Evolutionary conservation across 2,113 vertebrate species (phyloP).

Genomic region (Cynopterus brachyotis): DNA sequence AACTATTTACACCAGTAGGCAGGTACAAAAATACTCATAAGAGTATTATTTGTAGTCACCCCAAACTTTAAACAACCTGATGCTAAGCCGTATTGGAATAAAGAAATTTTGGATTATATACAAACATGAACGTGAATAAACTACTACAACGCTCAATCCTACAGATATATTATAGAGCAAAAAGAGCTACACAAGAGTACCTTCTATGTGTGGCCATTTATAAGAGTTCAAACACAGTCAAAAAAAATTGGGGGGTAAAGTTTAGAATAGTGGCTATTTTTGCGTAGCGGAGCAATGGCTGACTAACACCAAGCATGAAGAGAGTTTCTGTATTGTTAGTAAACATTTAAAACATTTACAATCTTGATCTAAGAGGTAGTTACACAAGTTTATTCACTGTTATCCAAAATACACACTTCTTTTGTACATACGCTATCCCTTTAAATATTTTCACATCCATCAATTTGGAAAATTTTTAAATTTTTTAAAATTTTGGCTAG

Average conservation of each 20-base stretch:
- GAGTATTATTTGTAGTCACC: not conserved
- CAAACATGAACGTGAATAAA: slow-evolving; percentile 25
- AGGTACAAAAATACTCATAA: not conserved
- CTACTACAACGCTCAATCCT: not conserved
- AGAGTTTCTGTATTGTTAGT: not conserved
- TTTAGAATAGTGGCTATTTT: not conserved
- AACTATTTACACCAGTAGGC: not conserved
- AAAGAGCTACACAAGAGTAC: not conserved
- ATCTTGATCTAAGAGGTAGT: not conserved
- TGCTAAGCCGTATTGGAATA: not conserved
- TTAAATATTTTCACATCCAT: not conserved
- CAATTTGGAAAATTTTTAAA: not conserved
- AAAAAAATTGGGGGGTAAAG: not conserved
- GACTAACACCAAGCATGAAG: not conserved
- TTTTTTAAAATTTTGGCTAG: not conserved
- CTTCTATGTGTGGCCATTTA: not conserved
- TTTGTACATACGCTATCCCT: not conserved
- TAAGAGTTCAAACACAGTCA: not conserved
- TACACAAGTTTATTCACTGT: not conserved
- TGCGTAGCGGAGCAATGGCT: not conserved
- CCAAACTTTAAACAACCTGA: not conserved
- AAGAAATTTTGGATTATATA: not conserved
- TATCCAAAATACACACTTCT: not conserved
- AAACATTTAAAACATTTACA: not conserved
- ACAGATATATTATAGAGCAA: not conserved